phyloP scores from a whole-genome alignment of 2,113 vertebrate species.

The Strix uralensis region DNA sequence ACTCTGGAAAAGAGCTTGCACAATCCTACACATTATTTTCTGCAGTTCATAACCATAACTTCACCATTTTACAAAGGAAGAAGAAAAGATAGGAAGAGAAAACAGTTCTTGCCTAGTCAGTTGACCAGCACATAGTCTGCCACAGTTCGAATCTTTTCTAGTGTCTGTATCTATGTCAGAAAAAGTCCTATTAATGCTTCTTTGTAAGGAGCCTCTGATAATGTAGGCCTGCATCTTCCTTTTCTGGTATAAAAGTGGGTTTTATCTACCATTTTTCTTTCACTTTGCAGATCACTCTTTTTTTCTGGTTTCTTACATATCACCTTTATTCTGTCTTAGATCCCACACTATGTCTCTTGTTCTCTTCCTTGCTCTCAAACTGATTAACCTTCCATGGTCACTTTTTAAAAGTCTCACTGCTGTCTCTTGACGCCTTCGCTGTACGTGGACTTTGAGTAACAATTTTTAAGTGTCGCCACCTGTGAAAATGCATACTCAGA shows the following conservation, averaged over 20 bases:
- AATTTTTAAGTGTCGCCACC: background rate
- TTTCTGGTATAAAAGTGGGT: background rate
- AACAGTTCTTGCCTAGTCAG: background rate
- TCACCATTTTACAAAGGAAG: background rate
- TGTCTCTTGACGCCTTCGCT: background rate
- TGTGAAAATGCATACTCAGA: background rate
- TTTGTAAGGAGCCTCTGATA: background rate
- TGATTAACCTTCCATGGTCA: background rate
- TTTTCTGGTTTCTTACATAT: background rate
- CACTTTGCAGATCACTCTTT: background rate
- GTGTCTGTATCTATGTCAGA: background rate
- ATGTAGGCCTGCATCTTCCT: background rate
- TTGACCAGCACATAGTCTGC: background rate
- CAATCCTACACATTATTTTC: background rate
- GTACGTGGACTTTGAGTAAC: background rate
- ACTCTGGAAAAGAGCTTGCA: background rate
- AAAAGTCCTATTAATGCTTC: background rate
- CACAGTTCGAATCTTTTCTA: background rate
- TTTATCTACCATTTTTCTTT: background rate
- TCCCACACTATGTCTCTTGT: background rate
- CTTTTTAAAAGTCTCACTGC: background rate
- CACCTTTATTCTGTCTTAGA: background rate
- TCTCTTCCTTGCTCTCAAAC: background rate
- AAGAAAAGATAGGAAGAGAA: background rate
- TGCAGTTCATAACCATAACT: background rate